Percentiles rank a stretch among this genome's conserved stretches.
phyloP scores from a whole-genome alignment of 2,113 vertebrate genomes.

The Ammodytes marinus region DNA sequence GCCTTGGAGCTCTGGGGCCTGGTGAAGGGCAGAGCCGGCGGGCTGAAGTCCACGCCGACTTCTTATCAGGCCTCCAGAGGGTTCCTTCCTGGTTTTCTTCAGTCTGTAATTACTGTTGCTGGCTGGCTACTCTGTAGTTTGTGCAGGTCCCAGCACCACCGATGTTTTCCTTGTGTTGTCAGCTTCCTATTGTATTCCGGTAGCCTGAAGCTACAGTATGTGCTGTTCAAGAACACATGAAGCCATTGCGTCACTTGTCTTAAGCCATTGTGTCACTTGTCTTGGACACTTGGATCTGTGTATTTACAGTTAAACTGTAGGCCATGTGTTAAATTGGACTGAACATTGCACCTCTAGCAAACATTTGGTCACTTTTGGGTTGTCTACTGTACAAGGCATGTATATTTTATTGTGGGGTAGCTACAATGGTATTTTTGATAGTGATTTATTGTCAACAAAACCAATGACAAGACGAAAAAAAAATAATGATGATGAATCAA shows the following conservation, averaged over 20 bases:
- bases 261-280: constrained; percentile 33
- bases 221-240: constrained; percentile 61
- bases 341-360: neutral
- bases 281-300: constrained; percentile 2
- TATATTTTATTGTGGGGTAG: neutral
- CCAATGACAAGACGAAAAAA: neutral
- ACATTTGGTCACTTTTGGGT: neutral
- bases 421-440: neutral
- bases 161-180: constrained; percentile 76
- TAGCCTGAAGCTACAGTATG: constrained; percentile 52
- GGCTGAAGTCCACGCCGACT: constrained; percentile 62
- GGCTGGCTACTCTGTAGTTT: constrained; percentile 50
- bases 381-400: neutral
- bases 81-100: constrained; percentile 88
- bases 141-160: constrained; percentile 76
- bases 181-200: constrained; percentile 80
- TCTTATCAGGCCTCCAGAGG: constrained; percentile 80
- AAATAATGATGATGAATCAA: neutral
- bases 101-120: constrained; percentile 78
- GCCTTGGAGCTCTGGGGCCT: constrained; percentile 57
- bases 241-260: constrained; percentile 36
- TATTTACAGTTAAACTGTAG: constrained; percentile 11
- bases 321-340: neutral
- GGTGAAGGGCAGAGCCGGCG: constrained; percentile 55
- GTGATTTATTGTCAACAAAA: neutral